These are phyloP conservation scores for Empidonax traillii DNA, from an alignment of 2,113 vertebrate genomes.

Conservation along the genomic window DNA sequence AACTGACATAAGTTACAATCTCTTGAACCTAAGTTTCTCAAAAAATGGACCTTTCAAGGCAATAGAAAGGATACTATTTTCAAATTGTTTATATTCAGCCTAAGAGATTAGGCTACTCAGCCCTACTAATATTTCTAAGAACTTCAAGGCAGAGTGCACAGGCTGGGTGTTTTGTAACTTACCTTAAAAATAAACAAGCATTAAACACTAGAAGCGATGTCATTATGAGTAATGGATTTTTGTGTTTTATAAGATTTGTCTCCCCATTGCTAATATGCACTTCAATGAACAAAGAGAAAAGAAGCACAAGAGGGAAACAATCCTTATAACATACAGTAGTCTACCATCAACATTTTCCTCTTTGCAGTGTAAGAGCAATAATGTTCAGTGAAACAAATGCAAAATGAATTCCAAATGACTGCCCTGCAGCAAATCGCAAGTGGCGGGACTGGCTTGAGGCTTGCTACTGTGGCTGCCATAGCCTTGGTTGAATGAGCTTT, in stretches of 20 bases:
- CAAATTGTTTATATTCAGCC: slow-evolving; percentile 30
- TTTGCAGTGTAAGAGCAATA: neutral
- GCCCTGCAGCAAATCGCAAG: slow-evolving; percentile 11
- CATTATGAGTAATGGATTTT: neutral
- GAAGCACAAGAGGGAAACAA: neutral
- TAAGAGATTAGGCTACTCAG: neutral
- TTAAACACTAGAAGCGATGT: neutral
- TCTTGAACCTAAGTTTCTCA: slow-evolving; percentile 20
- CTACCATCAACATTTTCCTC: neutral
- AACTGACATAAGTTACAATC: neutral
- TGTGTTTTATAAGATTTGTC: neutral
- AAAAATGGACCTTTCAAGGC: slow-evolving; percentile 15
- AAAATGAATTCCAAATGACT: slow-evolving; percentile 33
- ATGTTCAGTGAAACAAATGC: slow-evolving; percentile 8
- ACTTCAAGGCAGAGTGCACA: neutral
- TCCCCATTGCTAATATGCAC: neutral
- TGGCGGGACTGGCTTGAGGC: slow-evolving; percentile 3
- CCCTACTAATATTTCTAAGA: neutral
- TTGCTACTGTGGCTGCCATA: neutral
- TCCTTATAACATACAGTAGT: neutral
- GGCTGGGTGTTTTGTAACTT: neutral
- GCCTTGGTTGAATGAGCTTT: slow-evolving; percentile 17
- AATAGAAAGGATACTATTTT: slow-evolving; percentile 21
- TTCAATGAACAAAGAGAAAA: neutral
- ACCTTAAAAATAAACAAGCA: neutral